Percentiles rank a stretch among this genome's conserved stretches.
Conservation (phyloP, 2,113 vertebrate species). For the Phalacrocorax aristotelis region DNA sequence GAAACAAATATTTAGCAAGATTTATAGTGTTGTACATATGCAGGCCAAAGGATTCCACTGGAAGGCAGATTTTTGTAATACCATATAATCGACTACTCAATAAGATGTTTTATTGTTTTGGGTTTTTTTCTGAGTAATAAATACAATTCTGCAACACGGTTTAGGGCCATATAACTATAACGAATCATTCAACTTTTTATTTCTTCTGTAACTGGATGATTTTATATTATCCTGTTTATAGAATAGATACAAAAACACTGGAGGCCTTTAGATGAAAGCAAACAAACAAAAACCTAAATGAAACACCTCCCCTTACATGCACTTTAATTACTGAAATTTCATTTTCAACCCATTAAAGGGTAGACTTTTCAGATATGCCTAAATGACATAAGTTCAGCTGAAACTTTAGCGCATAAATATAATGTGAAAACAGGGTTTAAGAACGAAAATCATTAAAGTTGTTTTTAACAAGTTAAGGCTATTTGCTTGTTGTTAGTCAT, state of each 20-base stretch:
- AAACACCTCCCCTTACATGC: slow-evolving; percentile 47
- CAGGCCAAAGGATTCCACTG: slow-evolving; percentile 63
- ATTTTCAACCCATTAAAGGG: slow-evolving; percentile 46
- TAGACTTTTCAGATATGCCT: slow-evolving; percentile 30
- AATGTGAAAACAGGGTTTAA: not conserved
- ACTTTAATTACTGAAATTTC: slow-evolving; percentile 60
- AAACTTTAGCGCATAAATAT: not conserved
- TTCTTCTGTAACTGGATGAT: slow-evolving; percentile 57
- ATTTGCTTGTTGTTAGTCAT: not conserved
- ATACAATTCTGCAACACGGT: slow-evolving; percentile 57
- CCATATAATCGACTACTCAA: slow-evolving; percentile 60
- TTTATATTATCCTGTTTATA: slow-evolving; percentile 63
- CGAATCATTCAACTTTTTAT: slow-evolving; percentile 53
- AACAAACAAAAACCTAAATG: slow-evolving; percentile 62
- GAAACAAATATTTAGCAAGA: slow-evolving; percentile 79
- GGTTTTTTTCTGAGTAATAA: not conserved
- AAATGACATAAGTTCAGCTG: not conserved
- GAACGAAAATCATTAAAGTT: not conserved
- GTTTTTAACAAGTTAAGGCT: not conserved
- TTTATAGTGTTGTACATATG: slow-evolving; percentile 69
- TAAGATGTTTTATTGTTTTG: slow-evolving; percentile 52
- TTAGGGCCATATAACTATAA: slow-evolving; percentile 53
- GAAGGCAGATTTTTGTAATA: slow-evolving; percentile 72
- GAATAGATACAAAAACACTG: slow-evolving; percentile 42
- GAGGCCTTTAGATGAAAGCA: slow-evolving; percentile 65